Evolutionary conservation across 2,797 vertebrate genomes (phyloP).

Genomic region (Eleutherodactylus coqui): DNA sequence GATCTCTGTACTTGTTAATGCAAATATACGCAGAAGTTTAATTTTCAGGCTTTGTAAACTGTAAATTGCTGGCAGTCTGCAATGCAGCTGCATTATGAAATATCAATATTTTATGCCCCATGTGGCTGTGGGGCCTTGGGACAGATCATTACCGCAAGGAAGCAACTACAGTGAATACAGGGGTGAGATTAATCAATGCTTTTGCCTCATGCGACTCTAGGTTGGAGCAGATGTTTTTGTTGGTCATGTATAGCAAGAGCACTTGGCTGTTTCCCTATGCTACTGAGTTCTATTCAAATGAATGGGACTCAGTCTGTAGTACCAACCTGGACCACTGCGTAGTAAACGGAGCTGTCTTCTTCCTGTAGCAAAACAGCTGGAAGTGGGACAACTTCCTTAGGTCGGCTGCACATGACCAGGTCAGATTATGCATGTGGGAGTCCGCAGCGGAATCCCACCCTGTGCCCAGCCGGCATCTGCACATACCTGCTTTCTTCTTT

Average conservation of each 20-base stretch:
- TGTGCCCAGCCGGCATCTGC: too few species aligned
- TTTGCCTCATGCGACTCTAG: background rate
- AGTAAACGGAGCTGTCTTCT: too few species aligned
- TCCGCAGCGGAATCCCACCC: too few species aligned
- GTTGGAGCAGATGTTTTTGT: background rate
- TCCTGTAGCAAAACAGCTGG: too few species aligned
- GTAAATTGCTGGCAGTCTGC: background rate
- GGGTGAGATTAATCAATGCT: background rate
- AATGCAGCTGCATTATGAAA: background rate
- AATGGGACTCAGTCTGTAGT: too few species aligned
- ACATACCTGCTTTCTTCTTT: too few species aligned
- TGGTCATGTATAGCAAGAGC: background rate
- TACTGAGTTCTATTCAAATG: too few species aligned
- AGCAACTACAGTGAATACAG: background rate
- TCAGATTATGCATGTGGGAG: too few species aligned
- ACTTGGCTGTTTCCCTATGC: too few species aligned
- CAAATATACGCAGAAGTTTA: background rate
- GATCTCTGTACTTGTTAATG: background rate
- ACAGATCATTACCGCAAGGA: background rate
- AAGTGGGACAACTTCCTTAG: too few species aligned
- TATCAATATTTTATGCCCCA: constrained; percentile 1
- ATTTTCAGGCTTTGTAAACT: background rate
- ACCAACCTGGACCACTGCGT: too few species aligned
- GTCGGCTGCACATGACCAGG: too few species aligned
- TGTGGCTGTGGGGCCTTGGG: background rate